Evolutionary conservation across 2,113 vertebrate species (phyloP).

Genomic region (Syrmaticus mikado): DNA sequence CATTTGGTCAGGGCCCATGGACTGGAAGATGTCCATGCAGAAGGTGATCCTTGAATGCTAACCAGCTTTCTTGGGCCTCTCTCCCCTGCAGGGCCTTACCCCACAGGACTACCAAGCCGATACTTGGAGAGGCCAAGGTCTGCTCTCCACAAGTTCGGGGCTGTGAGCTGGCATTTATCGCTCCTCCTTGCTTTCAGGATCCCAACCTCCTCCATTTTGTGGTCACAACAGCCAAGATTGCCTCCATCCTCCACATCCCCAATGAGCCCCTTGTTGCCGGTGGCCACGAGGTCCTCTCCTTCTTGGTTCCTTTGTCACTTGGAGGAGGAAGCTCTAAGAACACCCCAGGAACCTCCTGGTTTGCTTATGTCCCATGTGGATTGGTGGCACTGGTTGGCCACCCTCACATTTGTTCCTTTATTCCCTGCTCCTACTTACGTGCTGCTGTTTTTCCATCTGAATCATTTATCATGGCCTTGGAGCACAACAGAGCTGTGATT

Average conservation of each 20-base stretch:
- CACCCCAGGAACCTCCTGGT: background rate
- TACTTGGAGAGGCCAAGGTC: background rate
- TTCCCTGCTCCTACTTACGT: background rate
- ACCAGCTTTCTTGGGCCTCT: background rate
- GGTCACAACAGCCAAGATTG: background rate
- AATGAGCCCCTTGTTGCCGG: background rate
- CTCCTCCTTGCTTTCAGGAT: background rate
- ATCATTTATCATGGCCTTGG: background rate
- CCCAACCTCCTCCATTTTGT: background rate
- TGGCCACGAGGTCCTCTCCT: background rate
- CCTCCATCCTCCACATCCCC: background rate
- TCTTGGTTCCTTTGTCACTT: background rate
- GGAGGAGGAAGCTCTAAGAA: background rate
- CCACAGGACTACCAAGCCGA: background rate
- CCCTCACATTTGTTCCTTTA: background rate
- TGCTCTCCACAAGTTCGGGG: background rate
- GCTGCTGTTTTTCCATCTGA: conserved; percentile 42
- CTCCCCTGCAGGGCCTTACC: background rate
- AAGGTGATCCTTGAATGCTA: background rate
- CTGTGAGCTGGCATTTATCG: background rate
- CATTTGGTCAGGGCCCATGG: background rate
- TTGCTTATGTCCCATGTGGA: background rate
- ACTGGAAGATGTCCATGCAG: background rate
- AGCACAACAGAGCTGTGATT: conserved; percentile 60
- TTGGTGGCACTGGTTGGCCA: background rate